phyloP scores from a whole-genome alignment of 2,797 vertebrate species.

The Threskiornis aethiopicus region DNA sequence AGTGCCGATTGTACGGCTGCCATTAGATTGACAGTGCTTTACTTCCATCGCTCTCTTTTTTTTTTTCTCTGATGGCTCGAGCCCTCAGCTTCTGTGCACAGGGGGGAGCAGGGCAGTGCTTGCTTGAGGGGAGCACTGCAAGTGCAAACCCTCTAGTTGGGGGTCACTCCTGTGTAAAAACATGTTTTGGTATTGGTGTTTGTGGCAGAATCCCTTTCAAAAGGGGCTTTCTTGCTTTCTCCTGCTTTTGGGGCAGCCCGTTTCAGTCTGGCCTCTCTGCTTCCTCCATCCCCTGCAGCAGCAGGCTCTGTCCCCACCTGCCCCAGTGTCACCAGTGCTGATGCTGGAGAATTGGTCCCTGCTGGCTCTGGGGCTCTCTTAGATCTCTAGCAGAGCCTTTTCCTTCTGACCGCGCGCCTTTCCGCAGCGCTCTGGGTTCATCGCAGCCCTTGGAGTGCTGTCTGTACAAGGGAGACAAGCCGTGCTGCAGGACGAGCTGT shows the following conservation, averaged over 20 bases:
- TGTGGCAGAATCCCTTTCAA: not conserved
- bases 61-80: not conserved
- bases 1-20: conserved; percentile 7
- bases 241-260: not conserved
- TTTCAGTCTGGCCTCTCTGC: not conserved
- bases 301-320: not conserved
- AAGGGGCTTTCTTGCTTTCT: not conserved
- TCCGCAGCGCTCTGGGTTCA: not conserved
- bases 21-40: conserved; percentile 3
- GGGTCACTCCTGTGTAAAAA: not conserved
- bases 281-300: not conserved
- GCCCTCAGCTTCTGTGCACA: not conserved
- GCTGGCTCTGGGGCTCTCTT: not conserved
- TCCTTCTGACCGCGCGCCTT: not conserved
- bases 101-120: fast-evolving
- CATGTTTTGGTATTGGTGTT: not conserved
- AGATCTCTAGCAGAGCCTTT: not conserved
- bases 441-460: not conserved
- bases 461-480: fast-evolving
- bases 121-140: not conserved
- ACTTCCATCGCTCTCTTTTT: not conserved
- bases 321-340: not conserved
- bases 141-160: fast-evolving
- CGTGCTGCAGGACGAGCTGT: fast-evolving
- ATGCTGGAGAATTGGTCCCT: not conserved